Evolutionary conservation across 2,113 vertebrate genomes (phyloP), one percentile per base, ranked within the genome.

Genomic region (Caranx melampygus): DNA sequence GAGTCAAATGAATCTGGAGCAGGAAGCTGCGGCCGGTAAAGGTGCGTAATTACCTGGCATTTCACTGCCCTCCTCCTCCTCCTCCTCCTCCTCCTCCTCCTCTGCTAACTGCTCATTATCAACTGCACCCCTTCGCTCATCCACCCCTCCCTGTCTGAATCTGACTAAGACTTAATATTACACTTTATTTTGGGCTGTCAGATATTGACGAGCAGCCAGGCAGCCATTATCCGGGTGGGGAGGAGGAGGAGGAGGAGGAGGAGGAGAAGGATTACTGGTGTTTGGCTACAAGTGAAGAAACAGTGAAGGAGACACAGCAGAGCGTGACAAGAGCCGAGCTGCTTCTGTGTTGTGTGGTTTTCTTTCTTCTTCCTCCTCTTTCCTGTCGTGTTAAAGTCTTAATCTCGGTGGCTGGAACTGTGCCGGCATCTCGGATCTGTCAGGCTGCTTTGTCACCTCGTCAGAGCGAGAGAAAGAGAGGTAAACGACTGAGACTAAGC

Each of bases 71-170:
- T 85, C 81, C 79, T 83, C 82, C 95, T 3, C 88, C n/a, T n/a
- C n/a, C 79, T 83, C 82, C 95, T 3, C 88, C 87, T 87, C 84
- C 90, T 93, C 78, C 78, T 83, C 94, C 20, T 55, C 90, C 88
- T 85, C 78, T 90, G 91, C 95, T 96, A 96, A 95, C 95, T 92
- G 92, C 95, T 96, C 94, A 97, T 98, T 97, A 97, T 95, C 84
- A 78, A 83, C 82, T 82, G 92, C 90, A 90, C 61, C 16, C 13
- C 51, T 31, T 71, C 65, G 58, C 47, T 37, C 21, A 31, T 45
- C 10, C 8, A 47, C 58, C 44, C 49, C 63, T 61, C 71, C 80
- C 31, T 6, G 44, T 84, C 82, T 76, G 63, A n/a, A 64, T 57
- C 55, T 4, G 0, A 72, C 49, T 60, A n/a, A 8, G 2, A 6